Percentiles rank a stretch among this genome's conserved stretches.
These are phyloP conservation scores for Plodia interpunctella DNA, from an alignment of 1,140 invertebrate genomes.

Conservation along the genomic window DNA sequence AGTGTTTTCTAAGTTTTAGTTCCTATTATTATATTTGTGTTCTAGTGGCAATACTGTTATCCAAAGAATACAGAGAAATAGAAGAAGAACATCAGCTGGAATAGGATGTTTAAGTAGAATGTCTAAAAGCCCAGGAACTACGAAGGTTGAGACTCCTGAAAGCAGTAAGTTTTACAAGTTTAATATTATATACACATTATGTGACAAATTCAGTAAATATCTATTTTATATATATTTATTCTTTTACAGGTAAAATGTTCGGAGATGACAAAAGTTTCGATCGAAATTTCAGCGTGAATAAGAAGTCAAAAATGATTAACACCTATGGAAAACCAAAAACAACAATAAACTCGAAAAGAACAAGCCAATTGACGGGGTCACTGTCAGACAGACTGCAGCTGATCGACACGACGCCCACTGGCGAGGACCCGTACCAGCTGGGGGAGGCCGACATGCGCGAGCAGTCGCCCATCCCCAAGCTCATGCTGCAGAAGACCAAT, in stretches of 20 bases:
- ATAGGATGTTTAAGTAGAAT: constrained; percentile 48
- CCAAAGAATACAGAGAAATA: constrained; percentile 52
- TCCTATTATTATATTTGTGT: background rate
- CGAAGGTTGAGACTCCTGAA: constrained; percentile 37
- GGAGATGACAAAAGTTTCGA: constrained; percentile 28
- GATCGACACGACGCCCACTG: constrained; percentile 63
- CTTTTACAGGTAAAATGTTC: constrained; percentile 28
- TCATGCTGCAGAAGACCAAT: constrained; percentile 62
- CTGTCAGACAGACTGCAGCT: constrained; percentile 55
- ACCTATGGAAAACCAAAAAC: constrained; percentile 50
- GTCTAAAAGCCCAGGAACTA: constrained; percentile 34
- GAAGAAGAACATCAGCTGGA: constrained; percentile 37
- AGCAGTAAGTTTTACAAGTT: constrained; percentile 28
- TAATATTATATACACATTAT: background rate
- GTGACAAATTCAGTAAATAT: background rate
- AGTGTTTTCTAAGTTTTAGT: background rate
- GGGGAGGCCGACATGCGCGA: constrained; percentile 64
- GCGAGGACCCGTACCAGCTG: constrained; percentile 64
- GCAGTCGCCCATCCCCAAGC: constrained; percentile 62
- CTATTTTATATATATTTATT: background rate
- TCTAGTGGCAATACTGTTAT: constrained; percentile 52
- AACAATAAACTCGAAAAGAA: constrained; percentile 32
- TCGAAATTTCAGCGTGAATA: constrained; percentile 45
- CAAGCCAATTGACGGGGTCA: constrained; percentile 46
- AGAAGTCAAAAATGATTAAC: constrained; percentile 60